These are phyloP conservation scores for Dufourea novaeangliae DNA, from an alignment of 1,140 invertebrate species.

Conservation along the genomic window DNA sequence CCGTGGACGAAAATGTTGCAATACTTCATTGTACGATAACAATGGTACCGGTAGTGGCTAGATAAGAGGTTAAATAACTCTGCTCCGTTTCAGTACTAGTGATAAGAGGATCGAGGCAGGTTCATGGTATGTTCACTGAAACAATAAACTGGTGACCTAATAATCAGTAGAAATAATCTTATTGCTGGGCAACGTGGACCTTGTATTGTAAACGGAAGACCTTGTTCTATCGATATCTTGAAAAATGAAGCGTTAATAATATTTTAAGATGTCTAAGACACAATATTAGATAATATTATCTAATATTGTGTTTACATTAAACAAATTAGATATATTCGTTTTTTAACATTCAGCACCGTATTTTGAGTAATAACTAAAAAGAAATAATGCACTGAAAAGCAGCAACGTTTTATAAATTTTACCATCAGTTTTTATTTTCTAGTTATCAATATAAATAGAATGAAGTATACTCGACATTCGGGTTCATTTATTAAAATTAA, in stretches of 20 bases:
- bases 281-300: no score
- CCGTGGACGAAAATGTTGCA: slow-evolving; percentile 1
- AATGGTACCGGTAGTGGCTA: slow-evolving; percentile 36
- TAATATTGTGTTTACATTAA: no score
- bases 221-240: background rate
- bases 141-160: slow-evolving; percentile 32
- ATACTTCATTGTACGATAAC: slow-evolving; percentile 10
- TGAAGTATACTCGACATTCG: no score
- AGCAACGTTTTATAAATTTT: no score
- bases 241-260: background rate
- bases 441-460: no score
- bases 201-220: background rate
- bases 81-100: slow-evolving; percentile 4
- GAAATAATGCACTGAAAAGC: no score
- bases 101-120: slow-evolving; percentile 28
- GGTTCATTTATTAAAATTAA: no score
- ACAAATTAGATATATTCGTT: no score
- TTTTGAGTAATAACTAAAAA: no score
- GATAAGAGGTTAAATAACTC: slow-evolving; percentile 51
- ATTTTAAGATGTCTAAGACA: background rate
- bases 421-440: no score
- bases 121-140: slow-evolving; percentile 8
- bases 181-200: slow-evolving; percentile 2
- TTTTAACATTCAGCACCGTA: no score
- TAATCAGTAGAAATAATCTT: slow-evolving; percentile 30